Evolutionary conservation across 1,140 invertebrate species (phyloP).

Genomic region (Muscidifurax raptorellus): DNA sequence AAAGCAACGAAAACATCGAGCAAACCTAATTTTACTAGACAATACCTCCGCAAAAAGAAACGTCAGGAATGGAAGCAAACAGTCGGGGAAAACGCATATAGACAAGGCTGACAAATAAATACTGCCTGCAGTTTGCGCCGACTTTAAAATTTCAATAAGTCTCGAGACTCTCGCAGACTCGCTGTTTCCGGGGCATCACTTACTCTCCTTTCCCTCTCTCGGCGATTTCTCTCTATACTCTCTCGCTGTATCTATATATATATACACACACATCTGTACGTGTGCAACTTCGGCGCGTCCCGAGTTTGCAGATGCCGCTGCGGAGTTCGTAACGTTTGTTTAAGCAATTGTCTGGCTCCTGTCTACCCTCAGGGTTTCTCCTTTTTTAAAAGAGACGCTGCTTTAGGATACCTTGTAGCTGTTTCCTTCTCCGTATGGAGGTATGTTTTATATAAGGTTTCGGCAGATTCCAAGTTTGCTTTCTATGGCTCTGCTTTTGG

Average conservation of each 20-base stretch:
- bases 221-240: background rate
- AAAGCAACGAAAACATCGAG: no score
- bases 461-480: background rate
- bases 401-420: background rate
- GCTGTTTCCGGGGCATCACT: conserved; percentile 1
- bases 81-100: background rate
- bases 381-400: background rate
- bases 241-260: background rate
- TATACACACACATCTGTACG: background rate
- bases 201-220: background rate
- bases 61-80: background rate
- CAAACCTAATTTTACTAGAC: background rate
- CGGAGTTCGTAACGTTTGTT: conserved; percentile 1
- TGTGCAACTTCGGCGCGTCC: background rate
- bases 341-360: conserved; percentile 27
- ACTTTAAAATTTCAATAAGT: conserved; percentile 48
- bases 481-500: no score
- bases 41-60: background rate
- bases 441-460: background rate
- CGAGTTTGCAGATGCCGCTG: background rate
- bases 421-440: background rate
- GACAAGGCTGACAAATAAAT: conserved; percentile 1
- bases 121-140: background rate
- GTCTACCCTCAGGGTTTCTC: background rate
- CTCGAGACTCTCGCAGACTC: background rate